Conservation (phyloP, 2,888 invertebrate species). For the Balanococcus diminutus region DNA sequence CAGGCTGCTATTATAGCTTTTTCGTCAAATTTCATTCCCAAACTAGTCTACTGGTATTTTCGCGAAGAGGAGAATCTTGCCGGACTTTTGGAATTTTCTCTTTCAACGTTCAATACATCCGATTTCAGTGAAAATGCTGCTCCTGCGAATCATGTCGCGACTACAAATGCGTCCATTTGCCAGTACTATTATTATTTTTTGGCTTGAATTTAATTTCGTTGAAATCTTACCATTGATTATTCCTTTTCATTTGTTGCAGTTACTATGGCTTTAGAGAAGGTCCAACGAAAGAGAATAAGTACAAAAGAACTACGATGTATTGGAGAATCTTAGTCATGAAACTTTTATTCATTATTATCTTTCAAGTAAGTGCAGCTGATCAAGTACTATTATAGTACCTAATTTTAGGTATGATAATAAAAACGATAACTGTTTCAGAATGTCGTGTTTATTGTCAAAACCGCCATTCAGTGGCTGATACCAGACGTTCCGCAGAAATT, state of each 20-base stretch:
- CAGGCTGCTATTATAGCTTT: slow-evolving; percentile 56
- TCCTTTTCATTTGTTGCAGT: slow-evolving; percentile 64
- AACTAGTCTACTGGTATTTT: slow-evolving; percentile 73
- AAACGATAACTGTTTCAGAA: slow-evolving; percentile 69
- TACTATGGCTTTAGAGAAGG: slow-evolving; percentile 87
- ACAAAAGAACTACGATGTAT: slow-evolving; percentile 76
- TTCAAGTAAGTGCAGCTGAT: slow-evolving; percentile 87
- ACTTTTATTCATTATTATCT: slow-evolving; percentile 88
- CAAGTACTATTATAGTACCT: too few species aligned
- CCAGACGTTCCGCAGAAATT: slow-evolving; percentile 88
- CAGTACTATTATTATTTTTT: neutral
- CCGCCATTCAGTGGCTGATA: slow-evolving; percentile 89
- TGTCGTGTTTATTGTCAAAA: slow-evolving; percentile 87
- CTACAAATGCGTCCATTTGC: slow-evolving; percentile 65
- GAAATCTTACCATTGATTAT: neutral
- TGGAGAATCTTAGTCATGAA: slow-evolving; percentile 91
- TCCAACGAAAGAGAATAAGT: slow-evolving; percentile 65
- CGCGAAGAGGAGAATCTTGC: slow-evolving; percentile 69
- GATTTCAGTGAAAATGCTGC: slow-evolving; percentile 65
- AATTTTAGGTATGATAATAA: too few species aligned
- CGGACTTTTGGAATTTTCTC: slow-evolving; percentile 80
- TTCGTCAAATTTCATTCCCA: slow-evolving; percentile 56
- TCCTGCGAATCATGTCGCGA: slow-evolving; percentile 62
- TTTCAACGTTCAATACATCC: slow-evolving; percentile 74
- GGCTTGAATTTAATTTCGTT: neutral